A percentile compares a stretch with the other conserved stretches of the same genome.
Conservation (phyloP, 2,797 vertebrate genomes). For the Rhabdomys pumilio region DNA sequence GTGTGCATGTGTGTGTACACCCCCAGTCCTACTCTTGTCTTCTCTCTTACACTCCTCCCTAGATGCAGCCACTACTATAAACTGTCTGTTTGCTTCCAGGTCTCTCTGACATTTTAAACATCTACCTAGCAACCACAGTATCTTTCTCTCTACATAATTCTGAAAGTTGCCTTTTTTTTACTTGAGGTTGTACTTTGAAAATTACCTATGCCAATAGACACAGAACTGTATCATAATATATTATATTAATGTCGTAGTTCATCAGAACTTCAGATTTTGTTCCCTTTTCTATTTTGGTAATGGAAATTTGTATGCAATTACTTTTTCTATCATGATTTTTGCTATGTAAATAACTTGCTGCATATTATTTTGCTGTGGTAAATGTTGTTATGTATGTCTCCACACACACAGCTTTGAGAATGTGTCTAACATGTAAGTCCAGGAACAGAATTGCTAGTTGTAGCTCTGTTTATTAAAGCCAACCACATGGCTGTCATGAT, state of each 20-base stretch:
- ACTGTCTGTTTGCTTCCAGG: background rate
- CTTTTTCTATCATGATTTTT: background rate
- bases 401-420: background rate
- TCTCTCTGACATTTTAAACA: background rate
- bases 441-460: background rate
- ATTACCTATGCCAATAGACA: background rate
- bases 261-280: background rate
- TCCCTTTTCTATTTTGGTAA: conserved; percentile 10
- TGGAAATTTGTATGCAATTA: background rate
- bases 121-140: background rate
- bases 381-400: background rate
- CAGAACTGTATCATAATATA: background rate
- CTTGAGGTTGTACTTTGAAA: background rate
- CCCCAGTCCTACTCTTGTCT: background rate
- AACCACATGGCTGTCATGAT: background rate
- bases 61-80: background rate
- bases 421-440: background rate
- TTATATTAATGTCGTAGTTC: background rate
- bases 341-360: background rate
- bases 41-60: background rate
- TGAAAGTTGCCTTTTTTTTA: background rate
- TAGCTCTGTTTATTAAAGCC: background rate
- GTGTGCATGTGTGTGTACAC: background rate
- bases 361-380: background rate
- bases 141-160: background rate